Evolutionary conservation across 2,888 invertebrate species (phyloP).

Genomic region (Aleiodes alternator): DNA sequence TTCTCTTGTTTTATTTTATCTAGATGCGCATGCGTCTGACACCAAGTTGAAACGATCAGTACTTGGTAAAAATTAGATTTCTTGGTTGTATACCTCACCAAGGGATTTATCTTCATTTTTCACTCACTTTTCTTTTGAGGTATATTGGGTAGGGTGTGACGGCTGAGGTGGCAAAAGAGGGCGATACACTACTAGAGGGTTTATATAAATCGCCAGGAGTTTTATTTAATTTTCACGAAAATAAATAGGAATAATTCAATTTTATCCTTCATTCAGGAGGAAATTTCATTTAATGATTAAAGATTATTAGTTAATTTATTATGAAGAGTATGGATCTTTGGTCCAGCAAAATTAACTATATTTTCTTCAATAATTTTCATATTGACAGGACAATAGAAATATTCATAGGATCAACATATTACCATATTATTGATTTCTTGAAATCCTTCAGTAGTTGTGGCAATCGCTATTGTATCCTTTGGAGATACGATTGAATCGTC

Average conservation of each 20-base stretch:
- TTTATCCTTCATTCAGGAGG: slow-evolving; percentile 2
- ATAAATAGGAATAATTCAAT: slow-evolving; percentile 25
- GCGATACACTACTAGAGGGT: slow-evolving; percentile 15
- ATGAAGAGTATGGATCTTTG: no score
- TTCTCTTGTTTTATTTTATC: slow-evolving; percentile 18
- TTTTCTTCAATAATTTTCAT: no score
- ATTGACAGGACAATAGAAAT: no score
- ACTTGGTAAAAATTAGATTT: slow-evolving; percentile 62
- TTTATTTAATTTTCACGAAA: slow-evolving; percentile 8
- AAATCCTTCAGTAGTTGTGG: neutral
- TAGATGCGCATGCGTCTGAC: slow-evolving; percentile 8
- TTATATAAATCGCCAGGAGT: slow-evolving; percentile 19
- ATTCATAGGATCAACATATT: neutral
- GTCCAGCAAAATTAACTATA: no score
- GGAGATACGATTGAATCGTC: slow-evolving; percentile 73
- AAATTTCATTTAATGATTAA: neutral
- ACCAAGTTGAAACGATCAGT: slow-evolving; percentile 61
- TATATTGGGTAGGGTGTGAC: slow-evolving; percentile 6
- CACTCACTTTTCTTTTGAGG: slow-evolving; percentile 21
- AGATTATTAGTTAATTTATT: no score
- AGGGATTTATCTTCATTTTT: slow-evolving; percentile 24
- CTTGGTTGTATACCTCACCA: slow-evolving; percentile 47
- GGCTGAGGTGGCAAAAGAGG: slow-evolving; percentile 24
- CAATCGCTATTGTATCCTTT: slow-evolving; percentile 64
- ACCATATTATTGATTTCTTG: neutral